Conservation (phyloP, 2,797 vertebrate species). For the Zonotrichia albicollis region DNA sequence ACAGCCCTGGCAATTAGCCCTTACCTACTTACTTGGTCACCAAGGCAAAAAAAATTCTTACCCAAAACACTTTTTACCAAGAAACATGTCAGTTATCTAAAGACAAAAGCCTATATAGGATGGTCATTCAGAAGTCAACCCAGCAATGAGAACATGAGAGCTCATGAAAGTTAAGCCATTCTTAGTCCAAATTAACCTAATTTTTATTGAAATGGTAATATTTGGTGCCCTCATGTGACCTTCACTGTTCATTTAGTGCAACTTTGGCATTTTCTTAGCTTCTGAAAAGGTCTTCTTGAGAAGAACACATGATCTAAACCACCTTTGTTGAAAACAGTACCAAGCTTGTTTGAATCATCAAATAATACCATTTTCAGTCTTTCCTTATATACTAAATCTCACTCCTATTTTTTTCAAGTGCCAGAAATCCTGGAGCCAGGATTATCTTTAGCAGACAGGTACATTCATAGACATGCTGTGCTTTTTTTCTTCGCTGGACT, state of each 20-base stretch:
- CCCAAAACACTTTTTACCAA: background rate
- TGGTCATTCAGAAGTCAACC: background rate
- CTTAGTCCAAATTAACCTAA: background rate
- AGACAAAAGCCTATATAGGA: background rate
- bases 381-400: background rate
- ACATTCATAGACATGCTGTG: background rate
- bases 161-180: background rate
- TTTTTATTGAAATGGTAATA: background rate
- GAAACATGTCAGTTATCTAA: background rate
- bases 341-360: background rate
- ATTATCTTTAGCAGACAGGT: background rate
- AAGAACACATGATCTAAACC: background rate
- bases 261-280: background rate
- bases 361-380: background rate
- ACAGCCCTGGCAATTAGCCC: background rate
- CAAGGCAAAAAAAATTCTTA: background rate
- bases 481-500: background rate
- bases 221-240: background rate
- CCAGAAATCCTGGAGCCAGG: background rate
- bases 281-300: background rate
- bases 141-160: background rate
- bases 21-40: background rate
- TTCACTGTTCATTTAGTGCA: background rate
- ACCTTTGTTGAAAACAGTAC: background rate
- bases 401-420: background rate